Evolutionary conservation across 2,888 invertebrate species (phyloP), one percentile per base, ranked within the genome.

Genomic region (Drosophila neonasuta): DNA sequence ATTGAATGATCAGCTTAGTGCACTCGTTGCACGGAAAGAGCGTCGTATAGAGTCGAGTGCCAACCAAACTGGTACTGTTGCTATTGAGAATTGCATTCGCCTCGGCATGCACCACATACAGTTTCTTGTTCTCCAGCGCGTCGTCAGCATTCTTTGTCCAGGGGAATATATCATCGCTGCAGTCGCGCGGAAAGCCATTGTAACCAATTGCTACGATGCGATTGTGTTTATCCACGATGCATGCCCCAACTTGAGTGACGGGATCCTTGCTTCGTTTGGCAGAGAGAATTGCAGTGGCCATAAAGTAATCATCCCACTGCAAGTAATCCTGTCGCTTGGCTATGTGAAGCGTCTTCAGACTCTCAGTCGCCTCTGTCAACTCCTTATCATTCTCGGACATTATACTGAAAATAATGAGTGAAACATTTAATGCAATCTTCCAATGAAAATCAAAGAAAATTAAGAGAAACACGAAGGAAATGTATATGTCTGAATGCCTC

Each of bases 11-110:
- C 34, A 98, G 92, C 91, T 99, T 99, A 0, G 99, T 97, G 92
- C 99, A 99, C 90, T 99, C 98, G 88, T 99, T 98, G 90, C 99
- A 99, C 0, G 99, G 99, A 90, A 99, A 99, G 15, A 98, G 91
- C 0, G 95, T 95, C 0, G 97, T 96, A 88, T 97, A 99, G 0
- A 99, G 94, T 0, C 93, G 93, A 87, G 97, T 97, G 72, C 94
- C 93, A 77, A 93, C 94, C 0, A 98, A 92, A 91, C 95, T 94
- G 0, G 94, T 92, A 0, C 93, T 92, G 89, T 97, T 97, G 90
- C 95, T 97, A 90, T 99, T 99, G 13, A 99, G 87, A 74, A 99
- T 96, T 1, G 99, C 99, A 92, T 99, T 99, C 92, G 98, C 93
- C 92, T 99, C 99, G 2, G 99, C 99, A 91, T 99, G 99, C 74